Base-by-base conservation (phyloP, 2,797 vertebrate genomes). In the Vultur gryphus region DNA sequence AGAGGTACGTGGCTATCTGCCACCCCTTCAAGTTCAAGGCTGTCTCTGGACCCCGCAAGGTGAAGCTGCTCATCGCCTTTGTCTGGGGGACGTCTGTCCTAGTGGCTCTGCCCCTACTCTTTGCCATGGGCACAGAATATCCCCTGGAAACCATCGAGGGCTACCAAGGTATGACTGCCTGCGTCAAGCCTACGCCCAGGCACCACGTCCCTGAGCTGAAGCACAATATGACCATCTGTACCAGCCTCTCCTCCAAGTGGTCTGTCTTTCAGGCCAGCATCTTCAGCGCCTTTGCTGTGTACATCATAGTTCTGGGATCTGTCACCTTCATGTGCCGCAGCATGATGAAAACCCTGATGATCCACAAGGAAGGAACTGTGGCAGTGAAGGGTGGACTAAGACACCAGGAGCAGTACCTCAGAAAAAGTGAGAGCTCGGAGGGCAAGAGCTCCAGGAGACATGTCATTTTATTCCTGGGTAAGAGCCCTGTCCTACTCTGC, bases 1-100 rank as follows among this genome's bases (percentile, higher is more conserved):
- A 99, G 97, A 98, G 99, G 78, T 99, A 99, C 7, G 59, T 99
- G 6, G 99, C 99, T 25, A 99, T 99, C 96, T 99, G 99, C 91
- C 98, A 99, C 91, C 99, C 99, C 1, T 99, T 99, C 92, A 98
- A 96, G 54, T 99, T 98, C 93, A 99, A 99, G 96, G 96, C 97
- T 0, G 6, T 99, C 16, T 98, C 98, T 0, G 98, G 98, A 2
- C 97, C 97, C 41, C 97, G 98, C 8, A 98, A 98, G 1, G 97
- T 98, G 5, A 98, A 96, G 93, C 97, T 99, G 82, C 98, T 99
- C 79, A 99, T 99, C 1, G 46, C 98, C 77, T 98, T 98, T 2
- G 99, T 99, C 39, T 99, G 99, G 99, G 80, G 98, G 84, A 98
- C 98, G 2, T 99, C 99, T 0, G 69, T 98, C 25, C 14, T 99